Evolutionary conservation across 2,797 vertebrate species (phyloP).

Genomic region (Apodemus agrarius): DNA sequence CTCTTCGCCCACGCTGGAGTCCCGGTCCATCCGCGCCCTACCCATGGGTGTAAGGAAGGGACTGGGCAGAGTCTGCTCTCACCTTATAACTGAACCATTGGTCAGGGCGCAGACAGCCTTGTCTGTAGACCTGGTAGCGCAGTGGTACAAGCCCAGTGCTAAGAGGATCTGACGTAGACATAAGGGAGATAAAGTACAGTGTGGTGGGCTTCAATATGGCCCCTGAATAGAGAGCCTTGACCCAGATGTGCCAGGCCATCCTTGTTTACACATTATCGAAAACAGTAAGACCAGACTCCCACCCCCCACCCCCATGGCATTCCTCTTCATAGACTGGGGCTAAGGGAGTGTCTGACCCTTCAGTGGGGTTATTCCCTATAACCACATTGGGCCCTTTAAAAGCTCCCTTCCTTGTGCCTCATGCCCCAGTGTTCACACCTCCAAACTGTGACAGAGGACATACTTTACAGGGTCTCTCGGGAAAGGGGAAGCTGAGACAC

Average conservation of each 20-base stretch:
- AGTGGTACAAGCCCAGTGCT: neutral
- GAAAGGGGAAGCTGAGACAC: neutral
- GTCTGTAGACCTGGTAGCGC: neutral
- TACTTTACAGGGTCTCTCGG: neutral
- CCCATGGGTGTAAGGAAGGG: neutral
- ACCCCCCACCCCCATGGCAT: no score
- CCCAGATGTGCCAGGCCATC: neutral
- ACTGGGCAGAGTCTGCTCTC: neutral
- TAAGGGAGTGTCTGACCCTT: neutral
- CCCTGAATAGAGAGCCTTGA: neutral
- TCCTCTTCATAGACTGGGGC: neutral
- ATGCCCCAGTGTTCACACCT: neutral
- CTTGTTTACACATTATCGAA: neutral
- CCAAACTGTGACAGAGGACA: neutral
- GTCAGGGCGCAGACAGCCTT: no score
- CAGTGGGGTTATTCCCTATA: neutral
- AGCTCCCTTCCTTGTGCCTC: neutral
- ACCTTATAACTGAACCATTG: neutral
- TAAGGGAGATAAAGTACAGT: neutral
- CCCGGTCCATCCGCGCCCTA: neutral
- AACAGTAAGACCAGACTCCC: neutral
- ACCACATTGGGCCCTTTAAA: neutral
- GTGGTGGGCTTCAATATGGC: neutral
- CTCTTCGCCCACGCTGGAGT: neutral
- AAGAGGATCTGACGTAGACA: neutral